Base-by-base conservation (phyloP, 2,113 vertebrate genomes). In the Kobus ellipsiprymnus region DNA sequence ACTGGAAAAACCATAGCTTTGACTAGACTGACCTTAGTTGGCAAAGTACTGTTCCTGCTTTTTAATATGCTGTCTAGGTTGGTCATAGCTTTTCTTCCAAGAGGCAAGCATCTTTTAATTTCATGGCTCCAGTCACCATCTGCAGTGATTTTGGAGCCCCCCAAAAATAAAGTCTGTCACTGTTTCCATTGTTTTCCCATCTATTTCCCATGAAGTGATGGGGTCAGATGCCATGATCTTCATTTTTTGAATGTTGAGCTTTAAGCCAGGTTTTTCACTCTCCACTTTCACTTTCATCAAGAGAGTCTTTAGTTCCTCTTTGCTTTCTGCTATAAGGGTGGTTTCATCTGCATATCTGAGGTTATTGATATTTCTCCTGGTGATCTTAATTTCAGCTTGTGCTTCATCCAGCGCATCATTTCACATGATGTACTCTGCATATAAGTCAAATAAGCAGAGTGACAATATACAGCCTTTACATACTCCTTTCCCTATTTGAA, bases 21-120 rank as follows among this genome's bases (percentile, higher is more conserved):
- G n/a, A 40, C n/a, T 40, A 71, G n/a, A 40, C n/a, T 1, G 19
- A 71, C 0, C 9, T 71, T 71, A 23, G 67, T 71, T 0, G 1
- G 19, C n/a, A 40, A 71, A 71, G 67, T 71, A 71, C 40, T 40
- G 10, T 71, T 36, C 19, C 19, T 36, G n/a, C 19, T 40, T 71
- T 71, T 71, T 40, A 71, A 40, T 71, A 40, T 36, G 10, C n/a
- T 40, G 64, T 71, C 67, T 71, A 21, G 5, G n/a, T 71, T 40
- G n/a, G n/a, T 36, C 64, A 71, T 71, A 71, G n/a, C 2, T 71
- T 71, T 21, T 36, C n/a, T 71, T 71, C n/a, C n/a, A 36, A 36
- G n/a, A 36, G 23, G n/a, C 5, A 71, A 36, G n/a, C n/a, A 19
- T 71, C 64, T 71, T 71, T 71, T 71, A 36, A 71, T 71, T 71